Evolutionary conservation across 2,113 vertebrate genomes (phyloP), one percentile per base, ranked within the genome.

Genomic region (Oncorhynchus keta): DNA sequence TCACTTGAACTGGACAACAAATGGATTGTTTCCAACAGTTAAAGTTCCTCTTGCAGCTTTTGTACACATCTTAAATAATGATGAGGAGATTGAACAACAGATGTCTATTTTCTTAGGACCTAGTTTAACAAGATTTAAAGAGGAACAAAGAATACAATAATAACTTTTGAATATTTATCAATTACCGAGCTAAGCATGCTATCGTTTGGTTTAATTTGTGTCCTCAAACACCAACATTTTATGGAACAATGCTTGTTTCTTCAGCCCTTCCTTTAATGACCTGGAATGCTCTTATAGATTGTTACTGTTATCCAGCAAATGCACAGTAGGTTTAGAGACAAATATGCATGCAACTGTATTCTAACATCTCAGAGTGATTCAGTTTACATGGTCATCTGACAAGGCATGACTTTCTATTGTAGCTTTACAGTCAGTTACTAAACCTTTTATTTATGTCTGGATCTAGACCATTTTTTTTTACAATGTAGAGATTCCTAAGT

Each of bases 61-160:
- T 92, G 87, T 88, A 90, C 22, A 78, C 85, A 4, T 68, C 74
- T 57, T 81, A 80, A 45, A 45, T 81, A 85, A 81, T 77, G 73
- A 81, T 73, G 59, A 84, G 72, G 49, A 74, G 77, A 88, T 22
- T 49, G 72, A 72, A 28, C 39, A 32, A 72, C 55, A 85, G 72
- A 88, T 68, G n/a, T 87, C 65, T 90, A 89, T 93, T 92, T 89
- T 93, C 78, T 74, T 90, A 89, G 70, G 39, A 45, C 39, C 39
- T 45, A 45, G 39, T 45, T 45, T 45, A 45, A 45, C 39, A 11
- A 45, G 39, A 45, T 3, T 11, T 45, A 45, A 45, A 45, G 39
- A 45, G 39, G 87, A 76, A 83, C 51, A 45, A 0, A 73, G 72
- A 87, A 83, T 55, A 35, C 82, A 83, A 85, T 45, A 24, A 51